These are phyloP conservation scores for Penaeus japonicus DNA, from an alignment of 1,140 invertebrate genomes.

Conservation along the genomic window DNA sequence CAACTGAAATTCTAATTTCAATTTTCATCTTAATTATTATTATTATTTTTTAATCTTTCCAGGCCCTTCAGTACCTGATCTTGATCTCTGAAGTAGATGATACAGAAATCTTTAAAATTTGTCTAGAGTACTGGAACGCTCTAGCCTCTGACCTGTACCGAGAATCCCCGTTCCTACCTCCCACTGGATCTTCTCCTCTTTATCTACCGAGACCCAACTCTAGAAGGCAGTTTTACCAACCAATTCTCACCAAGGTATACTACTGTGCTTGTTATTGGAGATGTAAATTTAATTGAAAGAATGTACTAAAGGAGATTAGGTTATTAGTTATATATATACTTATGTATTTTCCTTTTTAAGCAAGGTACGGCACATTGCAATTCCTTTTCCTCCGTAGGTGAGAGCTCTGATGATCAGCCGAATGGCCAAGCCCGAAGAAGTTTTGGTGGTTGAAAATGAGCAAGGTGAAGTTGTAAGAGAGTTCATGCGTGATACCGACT, in stretches of 20 bases:
- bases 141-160: constrained; percentile 91
- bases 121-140: constrained; percentile 98
- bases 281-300: background rate
- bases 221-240: constrained; percentile 77
- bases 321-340: no score
- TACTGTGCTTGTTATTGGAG: background rate
- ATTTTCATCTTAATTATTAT: background rate
- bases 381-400: constrained; percentile 68
- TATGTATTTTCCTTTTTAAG: no score
- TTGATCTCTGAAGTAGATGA: constrained; percentile 99
- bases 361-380: no score
- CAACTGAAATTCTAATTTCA: background rate
- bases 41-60: constrained; percentile 55
- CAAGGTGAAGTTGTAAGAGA: constrained; percentile 99
- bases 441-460: constrained; percentile 99
- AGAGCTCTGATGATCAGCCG: constrained; percentile 99
- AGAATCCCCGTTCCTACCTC: constrained; percentile 62
- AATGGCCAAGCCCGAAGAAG: constrained; percentile 99
- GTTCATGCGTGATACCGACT: constrained; percentile 99
- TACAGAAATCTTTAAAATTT: constrained; percentile 99
- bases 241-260: constrained; percentile 79
- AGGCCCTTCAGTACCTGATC: constrained; percentile 91
- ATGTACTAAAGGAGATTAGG: no score
- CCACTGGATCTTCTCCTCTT: constrained; percentile 62
- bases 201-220: constrained; percentile 65